These are phyloP conservation scores for Pachyseris speciosa DNA, from an alignment of 64 coral and sea anemone genomes.

Conservation along the genomic window DNA sequence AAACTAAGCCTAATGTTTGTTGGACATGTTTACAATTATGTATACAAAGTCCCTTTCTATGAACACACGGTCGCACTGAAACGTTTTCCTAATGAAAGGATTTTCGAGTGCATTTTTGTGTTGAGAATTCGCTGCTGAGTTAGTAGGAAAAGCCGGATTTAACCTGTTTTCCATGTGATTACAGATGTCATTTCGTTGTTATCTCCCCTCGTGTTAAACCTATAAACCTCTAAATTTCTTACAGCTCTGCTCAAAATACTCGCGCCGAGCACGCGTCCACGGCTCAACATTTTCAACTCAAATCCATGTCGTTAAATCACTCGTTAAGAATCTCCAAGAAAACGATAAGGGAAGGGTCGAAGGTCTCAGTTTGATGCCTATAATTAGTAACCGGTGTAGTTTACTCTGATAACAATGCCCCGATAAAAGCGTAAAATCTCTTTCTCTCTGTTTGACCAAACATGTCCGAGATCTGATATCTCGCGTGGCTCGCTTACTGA, in stretches of 20 bases:
- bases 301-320: neutral
- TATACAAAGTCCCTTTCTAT: too few relatives aligned
- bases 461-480: neutral
- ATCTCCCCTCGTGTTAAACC: neutral
- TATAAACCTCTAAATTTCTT: neutral
- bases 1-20: too few relatives aligned
- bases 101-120: neutral
- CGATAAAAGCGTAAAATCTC: conserved; percentile 10
- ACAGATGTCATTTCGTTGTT: neutral
- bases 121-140: neutral
- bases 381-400: conserved; percentile 23
- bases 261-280: neutral
- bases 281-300: neutral
- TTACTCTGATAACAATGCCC: conserved; percentile 13
- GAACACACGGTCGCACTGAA: too few relatives aligned
- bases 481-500: neutral
- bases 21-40: too few relatives aligned
- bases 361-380: conserved; percentile 18
- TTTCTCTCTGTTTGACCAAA: neutral
- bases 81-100: neutral
- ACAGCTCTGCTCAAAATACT: neutral
- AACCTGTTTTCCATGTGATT: conserved; percentile 9
- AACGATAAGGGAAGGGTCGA: conserved; percentile 43
- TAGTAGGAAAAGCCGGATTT: neutral
- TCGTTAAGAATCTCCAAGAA: conserved; percentile 29